A percentile compares a stretch with the other conserved stretches of the same genome.
Evolutionary conservation across 2,797 vertebrate species (phyloP).

Genomic region (Limosa lapponica): DNA sequence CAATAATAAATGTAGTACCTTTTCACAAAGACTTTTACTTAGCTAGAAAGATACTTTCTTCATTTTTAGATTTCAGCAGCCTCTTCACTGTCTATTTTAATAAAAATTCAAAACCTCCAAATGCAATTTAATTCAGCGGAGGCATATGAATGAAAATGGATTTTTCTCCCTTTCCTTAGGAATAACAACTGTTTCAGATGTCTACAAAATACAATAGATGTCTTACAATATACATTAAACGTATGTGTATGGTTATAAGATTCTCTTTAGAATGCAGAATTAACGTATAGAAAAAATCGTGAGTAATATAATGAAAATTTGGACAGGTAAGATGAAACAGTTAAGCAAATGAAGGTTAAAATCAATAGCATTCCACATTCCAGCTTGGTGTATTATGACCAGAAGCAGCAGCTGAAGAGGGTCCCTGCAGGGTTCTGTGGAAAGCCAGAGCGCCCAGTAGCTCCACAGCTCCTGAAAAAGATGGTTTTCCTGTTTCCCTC

Average conservation of each 20-base stretch:
- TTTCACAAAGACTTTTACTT: background rate
- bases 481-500: background rate
- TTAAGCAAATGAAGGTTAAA: background rate
- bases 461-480: background rate
- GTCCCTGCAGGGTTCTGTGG: background rate
- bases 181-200: background rate
- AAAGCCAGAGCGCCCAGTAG: background rate
- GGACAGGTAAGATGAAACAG: background rate
- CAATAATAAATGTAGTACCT: background rate
- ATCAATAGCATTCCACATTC: background rate
- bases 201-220: background rate
- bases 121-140: background rate
- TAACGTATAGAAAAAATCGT: background rate
- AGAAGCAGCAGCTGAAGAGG: background rate
- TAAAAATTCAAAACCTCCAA: background rate
- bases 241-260: background rate
- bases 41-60: background rate
- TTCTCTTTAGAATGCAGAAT: background rate
- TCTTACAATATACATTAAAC: background rate
- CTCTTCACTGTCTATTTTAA: background rate
- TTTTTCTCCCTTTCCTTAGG: background rate
- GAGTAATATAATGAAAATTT: background rate
- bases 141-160: background rate
- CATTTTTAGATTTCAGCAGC: background rate
- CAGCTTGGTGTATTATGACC: background rate